Conservation (phyloP, 2,888 invertebrate species). For the Drosophila macrospina region DNA sequence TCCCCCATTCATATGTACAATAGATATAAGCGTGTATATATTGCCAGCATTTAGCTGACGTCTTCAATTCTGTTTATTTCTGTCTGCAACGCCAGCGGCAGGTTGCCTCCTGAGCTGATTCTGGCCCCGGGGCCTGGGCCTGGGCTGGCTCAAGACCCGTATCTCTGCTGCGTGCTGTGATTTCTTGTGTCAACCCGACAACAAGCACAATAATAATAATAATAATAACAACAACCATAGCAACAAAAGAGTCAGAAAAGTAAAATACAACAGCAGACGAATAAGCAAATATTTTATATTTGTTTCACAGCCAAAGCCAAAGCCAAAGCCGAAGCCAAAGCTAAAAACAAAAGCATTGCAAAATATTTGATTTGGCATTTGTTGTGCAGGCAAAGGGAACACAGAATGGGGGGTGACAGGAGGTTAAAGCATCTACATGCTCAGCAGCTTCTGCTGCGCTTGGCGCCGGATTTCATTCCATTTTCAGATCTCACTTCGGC, state of each 20-base stretch:
- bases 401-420: neutral
- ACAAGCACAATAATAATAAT: conserved; percentile 38
- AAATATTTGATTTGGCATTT: conserved; percentile 60
- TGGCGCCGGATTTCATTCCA: conserved; percentile 47
- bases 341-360: conserved; percentile 71
- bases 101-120: conserved; percentile 46
- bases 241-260: neutral
- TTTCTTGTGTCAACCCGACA: conserved; percentile 71
- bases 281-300: conserved; percentile 75
- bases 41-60: conserved; percentile 66
- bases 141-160: conserved; percentile 9
- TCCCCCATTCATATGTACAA: conserved; percentile 3
- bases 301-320: conserved; percentile 59
- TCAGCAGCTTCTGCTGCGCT: conserved; percentile 34
- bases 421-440: conserved; percentile 16
- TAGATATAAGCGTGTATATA: conserved; percentile 17
- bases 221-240: neutral
- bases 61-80: conserved; percentile 73
- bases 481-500: conserved; percentile 32
- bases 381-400: conserved; percentile 15
- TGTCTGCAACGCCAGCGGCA: conserved; percentile 64
- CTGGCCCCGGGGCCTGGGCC: conserved; percentile 1
- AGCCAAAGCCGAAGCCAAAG: conserved; percentile 41
- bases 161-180: conserved; percentile 53
- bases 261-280: conserved; percentile 27